Evolutionary conservation across 2,888 invertebrate species (phyloP).

Genomic region (Eudemis profundana): DNA sequence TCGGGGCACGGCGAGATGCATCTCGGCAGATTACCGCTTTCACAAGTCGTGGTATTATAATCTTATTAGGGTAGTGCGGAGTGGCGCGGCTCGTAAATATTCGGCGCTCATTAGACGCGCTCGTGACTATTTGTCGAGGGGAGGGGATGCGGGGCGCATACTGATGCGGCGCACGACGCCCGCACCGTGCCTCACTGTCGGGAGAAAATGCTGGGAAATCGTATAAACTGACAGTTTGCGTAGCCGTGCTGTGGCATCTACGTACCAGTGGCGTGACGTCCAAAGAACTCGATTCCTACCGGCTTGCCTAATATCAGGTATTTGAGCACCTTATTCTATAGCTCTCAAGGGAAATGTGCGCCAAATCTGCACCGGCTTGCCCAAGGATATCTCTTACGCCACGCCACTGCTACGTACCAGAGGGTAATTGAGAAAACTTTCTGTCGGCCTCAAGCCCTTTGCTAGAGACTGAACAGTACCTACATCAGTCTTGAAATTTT

Average conservation of each 20-base stretch:
- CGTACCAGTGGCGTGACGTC: too few species aligned
- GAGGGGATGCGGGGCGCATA: constrained; percentile 25
- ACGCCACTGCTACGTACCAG: too few species aligned
- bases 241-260: neutral
- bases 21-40: constrained; percentile 39
- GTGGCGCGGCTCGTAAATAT: constrained; percentile 40
- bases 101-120: constrained; percentile 42
- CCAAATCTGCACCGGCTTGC: too few species aligned
- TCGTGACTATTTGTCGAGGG: constrained; percentile 33
- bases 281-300: too few species aligned
- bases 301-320: too few species aligned
- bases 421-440: too few species aligned
- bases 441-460: too few species aligned
- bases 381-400: too few species aligned
- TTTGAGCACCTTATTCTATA: too few species aligned
- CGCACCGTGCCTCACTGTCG: constrained; percentile 18
- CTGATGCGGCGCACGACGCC: constrained; percentile 35
- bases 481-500: too few species aligned
- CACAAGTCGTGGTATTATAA: constrained; percentile 37
- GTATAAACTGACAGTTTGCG: neutral
- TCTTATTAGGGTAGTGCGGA: constrained; percentile 36
- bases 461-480: too few species aligned
- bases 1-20: constrained; percentile 32
- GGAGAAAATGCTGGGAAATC: constrained; percentile 24
- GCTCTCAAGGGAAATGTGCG: too few species aligned